Evolutionary conservation across 2,113 vertebrate species (phyloP), one percentile per base, ranked within the genome.

Genomic region (Nibea coibor): DNA sequence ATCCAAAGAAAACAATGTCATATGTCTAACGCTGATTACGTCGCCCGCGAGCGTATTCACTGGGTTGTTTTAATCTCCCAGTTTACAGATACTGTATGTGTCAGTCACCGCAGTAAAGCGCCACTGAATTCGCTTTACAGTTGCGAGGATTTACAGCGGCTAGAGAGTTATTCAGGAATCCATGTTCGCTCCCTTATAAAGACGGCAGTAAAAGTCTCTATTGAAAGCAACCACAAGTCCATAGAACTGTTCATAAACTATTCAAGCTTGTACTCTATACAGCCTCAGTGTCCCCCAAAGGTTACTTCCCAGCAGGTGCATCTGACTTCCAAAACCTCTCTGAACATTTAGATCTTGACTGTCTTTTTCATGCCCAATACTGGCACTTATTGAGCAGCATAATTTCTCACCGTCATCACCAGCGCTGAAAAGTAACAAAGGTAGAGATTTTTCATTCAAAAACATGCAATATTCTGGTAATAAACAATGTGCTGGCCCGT

Each of bases 221-320:
- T 53, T 92, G 77, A 93, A 90, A 83, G 80, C 78, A 83, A 71
- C 82, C 72, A 83, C 26, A 87, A 93, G 91, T 93, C 92, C 66
- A 93, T 93, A 93, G 94, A 95, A 88, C 69, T 80, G 63, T 90
- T 90, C 80, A 94, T 94, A 86, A 93, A 91, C 85, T 86, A 58
- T 74, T 75, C 69, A 80, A 75, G 75, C n/a, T 54, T 53, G 48
- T 10, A 22, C 77, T 70, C 64, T 31, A 20, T 78, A 69, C 71
- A 53, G 84, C 61, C 75, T 65, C 62, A 54, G 50, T 72, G 66
- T 82, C 53, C 43, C 57, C 48, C 48, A 56, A 84, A 83, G 72
- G 73, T 85, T 61, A 65, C 66, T 42, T 72, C 78, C 62, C 72
- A 80, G 85, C 76, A 82, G 62, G 71, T 81, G 68, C 61, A 75